Percentiles rank a stretch among this genome's conserved stretches.
phyloP scores from a whole-genome alignment of 2,797 vertebrate genomes.

The Leptatherina wallacei region DNA sequence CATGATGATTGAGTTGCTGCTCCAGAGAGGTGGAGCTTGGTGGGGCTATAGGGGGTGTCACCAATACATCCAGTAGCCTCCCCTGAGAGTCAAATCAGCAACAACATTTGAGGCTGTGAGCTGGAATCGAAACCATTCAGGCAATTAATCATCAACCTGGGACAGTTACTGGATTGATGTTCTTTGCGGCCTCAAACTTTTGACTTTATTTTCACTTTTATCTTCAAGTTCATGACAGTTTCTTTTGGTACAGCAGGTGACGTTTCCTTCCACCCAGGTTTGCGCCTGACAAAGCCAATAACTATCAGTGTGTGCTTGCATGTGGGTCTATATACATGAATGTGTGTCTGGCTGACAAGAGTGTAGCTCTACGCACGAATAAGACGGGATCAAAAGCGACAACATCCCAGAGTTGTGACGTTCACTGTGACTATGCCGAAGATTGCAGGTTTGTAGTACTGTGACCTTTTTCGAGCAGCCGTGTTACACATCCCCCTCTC shows the following conservation, averaged over 20 bases:
- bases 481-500: slow-evolving; percentile 25
- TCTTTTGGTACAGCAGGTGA: slow-evolving; percentile 4
- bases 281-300: slow-evolving; percentile 38
- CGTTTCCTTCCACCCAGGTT: slow-evolving; percentile 7
- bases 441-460: neutral
- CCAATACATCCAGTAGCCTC: slow-evolving; percentile 36
- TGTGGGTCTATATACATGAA: slow-evolving; percentile 4
- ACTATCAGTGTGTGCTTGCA: slow-evolving; percentile 7
- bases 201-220: slow-evolving; percentile 2
- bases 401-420: slow-evolving; percentile 56
- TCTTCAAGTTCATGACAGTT: neutral
- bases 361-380: slow-evolving; percentile 29
- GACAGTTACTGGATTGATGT: neutral
- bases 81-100: slow-evolving; percentile 25
- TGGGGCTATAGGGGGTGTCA: slow-evolving; percentile 20
- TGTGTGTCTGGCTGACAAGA: slow-evolving; percentile 57
- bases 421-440: slow-evolving; percentile 36
- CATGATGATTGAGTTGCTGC: slow-evolving; percentile 60
- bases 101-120: slow-evolving; percentile 4
- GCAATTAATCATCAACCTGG: slow-evolving; percentile 10
- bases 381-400: slow-evolving; percentile 62
- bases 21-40: slow-evolving; percentile 32
- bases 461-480: slow-evolving; percentile 45
- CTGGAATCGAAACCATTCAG: slow-evolving; percentile 7
- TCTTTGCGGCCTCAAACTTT: neutral